phyloP scores from a whole-genome alignment of 2,888 invertebrate species.

The Aplocera efformata region DNA sequence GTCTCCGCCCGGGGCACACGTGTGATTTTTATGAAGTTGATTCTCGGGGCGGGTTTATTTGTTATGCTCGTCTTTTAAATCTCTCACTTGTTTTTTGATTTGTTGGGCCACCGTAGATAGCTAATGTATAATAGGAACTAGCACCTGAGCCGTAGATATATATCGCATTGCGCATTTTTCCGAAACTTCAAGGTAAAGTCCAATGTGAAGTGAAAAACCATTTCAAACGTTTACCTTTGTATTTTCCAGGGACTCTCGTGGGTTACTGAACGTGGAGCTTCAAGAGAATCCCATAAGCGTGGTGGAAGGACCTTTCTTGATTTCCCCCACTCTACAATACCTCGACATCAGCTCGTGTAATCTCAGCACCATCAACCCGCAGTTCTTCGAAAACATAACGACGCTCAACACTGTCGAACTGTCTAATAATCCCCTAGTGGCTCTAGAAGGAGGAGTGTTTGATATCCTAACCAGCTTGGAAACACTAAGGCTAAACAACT shows the following conservation, averaged over 20 bases:
- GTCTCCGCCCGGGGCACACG: no score
- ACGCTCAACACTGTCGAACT: conserved; percentile 85
- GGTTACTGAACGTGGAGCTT: conserved; percentile 84
- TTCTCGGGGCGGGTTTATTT: no score
- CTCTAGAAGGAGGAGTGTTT: conserved; percentile 80
- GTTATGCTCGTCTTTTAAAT: no score
- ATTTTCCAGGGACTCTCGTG: conserved; percentile 82
- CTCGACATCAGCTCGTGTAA: conserved; percentile 85
- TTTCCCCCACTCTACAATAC: conserved; percentile 83
- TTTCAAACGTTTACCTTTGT: no score
- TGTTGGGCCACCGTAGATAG: no score
- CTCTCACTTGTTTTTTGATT: no score
- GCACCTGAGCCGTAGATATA: no score
- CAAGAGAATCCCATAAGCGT: conserved; percentile 83
- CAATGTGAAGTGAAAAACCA: no score
- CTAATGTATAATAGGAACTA: no score
- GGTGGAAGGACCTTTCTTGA: conserved; percentile 83
- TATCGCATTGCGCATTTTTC: no score
- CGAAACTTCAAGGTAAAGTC: no score
- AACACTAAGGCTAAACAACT: conserved; percentile 83
- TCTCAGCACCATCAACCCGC: conserved; percentile 77
- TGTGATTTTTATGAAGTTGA: no score
- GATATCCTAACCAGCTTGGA: conserved; percentile 83
- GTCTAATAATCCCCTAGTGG: conserved; percentile 83
- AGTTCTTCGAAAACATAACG: conserved; percentile 84